Conservation (phyloP, 2,113 vertebrate species). For the Nibea albiflora region DNA sequence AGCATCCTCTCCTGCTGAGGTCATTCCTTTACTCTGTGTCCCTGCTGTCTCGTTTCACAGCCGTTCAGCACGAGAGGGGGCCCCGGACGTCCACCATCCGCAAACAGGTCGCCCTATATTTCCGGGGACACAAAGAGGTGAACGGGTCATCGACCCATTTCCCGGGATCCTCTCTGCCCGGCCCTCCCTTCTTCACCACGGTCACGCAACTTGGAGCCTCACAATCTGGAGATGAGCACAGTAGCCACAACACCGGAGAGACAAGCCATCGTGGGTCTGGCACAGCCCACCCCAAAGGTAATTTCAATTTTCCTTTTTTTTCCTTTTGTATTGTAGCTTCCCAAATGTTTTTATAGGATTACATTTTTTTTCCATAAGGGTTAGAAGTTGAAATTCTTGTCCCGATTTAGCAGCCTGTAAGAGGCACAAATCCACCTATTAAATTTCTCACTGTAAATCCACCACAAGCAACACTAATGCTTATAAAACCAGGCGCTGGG, state of each 20-base stretch:
- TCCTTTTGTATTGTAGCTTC: constrained; percentile 25
- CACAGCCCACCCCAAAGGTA: constrained; percentile 98
- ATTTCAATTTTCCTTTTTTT: not conserved
- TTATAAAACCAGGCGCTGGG: constrained; percentile 66
- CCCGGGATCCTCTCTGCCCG: constrained; percentile 88
- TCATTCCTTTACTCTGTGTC: constrained; percentile 30
- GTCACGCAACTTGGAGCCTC: constrained; percentile 97
- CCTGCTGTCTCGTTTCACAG: constrained; percentile 76
- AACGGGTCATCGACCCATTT: constrained; percentile 91
- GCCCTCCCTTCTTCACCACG: constrained; percentile 95
- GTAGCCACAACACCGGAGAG: constrained; percentile 91
- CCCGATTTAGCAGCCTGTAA: constrained; percentile 62
- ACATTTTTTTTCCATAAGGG: constrained; percentile 47
- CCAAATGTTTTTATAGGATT: constrained; percentile 55
- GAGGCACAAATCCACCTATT: constrained; percentile 72
- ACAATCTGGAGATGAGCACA: constrained; percentile 91
- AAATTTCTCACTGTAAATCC: constrained; percentile 73
- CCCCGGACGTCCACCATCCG: constrained; percentile 98
- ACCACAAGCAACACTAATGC: constrained; percentile 59
- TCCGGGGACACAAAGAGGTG: constrained; percentile 97
- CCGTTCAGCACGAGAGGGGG: constrained; percentile 97
- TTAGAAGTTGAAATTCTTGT: constrained; percentile 80
- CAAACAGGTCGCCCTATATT: constrained; percentile 99
- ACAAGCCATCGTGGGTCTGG: constrained; percentile 93
- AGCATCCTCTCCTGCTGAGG: not conserved